Conservation (phyloP, 2,888 invertebrate species). For the Patella caerulea region DNA sequence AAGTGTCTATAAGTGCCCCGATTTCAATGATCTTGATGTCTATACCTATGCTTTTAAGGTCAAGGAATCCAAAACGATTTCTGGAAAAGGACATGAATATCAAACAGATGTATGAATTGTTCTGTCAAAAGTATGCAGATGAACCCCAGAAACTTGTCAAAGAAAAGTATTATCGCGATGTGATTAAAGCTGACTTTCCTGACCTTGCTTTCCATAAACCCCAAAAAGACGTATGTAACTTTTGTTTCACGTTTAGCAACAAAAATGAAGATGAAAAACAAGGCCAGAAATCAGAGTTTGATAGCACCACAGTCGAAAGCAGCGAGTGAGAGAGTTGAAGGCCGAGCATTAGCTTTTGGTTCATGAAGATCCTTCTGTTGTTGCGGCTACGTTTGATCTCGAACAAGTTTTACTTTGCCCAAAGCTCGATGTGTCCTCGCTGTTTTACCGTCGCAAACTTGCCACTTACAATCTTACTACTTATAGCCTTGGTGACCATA, state of each 20-base stretch:
- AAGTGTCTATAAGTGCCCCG: too few relatives aligned
- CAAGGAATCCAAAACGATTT: neutral
- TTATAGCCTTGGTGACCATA: neutral
- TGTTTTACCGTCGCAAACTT: slow-evolving; percentile 12
- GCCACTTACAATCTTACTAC: neutral
- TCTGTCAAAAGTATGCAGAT: neutral
- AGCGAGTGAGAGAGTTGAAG: neutral
- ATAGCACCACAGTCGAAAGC: neutral
- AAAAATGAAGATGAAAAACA: neutral
- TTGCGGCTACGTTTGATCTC: slow-evolving; percentile 3
- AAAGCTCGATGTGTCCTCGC: neutral
- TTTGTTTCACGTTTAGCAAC: neutral
- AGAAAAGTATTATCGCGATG: neutral
- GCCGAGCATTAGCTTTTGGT: neutral
- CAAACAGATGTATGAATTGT: neutral
- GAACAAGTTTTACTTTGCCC: slow-evolving; percentile 11
- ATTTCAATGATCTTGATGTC: too few relatives aligned
- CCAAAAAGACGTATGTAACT: neutral
- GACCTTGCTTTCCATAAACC: neutral
- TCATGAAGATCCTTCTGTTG: neutral
- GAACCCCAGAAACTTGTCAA: neutral
- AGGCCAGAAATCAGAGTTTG: neutral
- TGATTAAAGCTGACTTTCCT: neutral
- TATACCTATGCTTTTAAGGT: too few relatives aligned
- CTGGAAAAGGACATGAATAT: neutral